These are phyloP conservation scores for Pogonomyrmex barbatus DNA, from an alignment of 1,140 invertebrate species.

Conservation along the genomic window DNA sequence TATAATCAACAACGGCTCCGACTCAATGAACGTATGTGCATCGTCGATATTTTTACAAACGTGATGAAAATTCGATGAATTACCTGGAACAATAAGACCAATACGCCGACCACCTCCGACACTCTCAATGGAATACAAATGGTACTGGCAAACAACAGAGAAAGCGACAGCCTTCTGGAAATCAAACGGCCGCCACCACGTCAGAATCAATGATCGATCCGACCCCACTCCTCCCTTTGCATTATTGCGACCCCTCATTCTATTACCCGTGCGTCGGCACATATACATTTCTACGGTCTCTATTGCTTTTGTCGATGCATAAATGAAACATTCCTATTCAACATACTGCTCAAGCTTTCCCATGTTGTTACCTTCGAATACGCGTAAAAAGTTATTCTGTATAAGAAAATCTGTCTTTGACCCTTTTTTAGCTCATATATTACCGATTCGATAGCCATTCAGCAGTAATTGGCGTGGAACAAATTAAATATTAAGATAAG, in stretches of 20 bases:
- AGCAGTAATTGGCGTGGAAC: background rate
- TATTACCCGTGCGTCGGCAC: constrained; percentile 45
- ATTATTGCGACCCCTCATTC: constrained; percentile 47
- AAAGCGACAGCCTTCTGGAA: constrained; percentile 46
- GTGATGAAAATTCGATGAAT: constrained; percentile 45
- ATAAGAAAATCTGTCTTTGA: background rate
- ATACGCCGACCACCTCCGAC: constrained; percentile 53
- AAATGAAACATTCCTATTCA: constrained; percentile 59
- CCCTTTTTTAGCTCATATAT: background rate
- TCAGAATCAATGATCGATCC: constrained; percentile 54
- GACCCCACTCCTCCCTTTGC: constrained; percentile 50
- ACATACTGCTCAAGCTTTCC: background rate
- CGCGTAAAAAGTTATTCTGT: background rate
- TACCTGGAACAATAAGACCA: constrained; percentile 59
- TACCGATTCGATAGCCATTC: background rate
- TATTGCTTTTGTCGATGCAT: constrained; percentile 55
- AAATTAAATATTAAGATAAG: background rate
- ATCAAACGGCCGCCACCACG: constrained; percentile 16
- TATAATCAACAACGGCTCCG: background rate
- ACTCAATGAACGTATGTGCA: background rate
- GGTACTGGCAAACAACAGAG: constrained; percentile 54
- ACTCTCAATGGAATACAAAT: constrained; percentile 62
- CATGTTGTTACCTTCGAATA: background rate
- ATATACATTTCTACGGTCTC: constrained; percentile 50
- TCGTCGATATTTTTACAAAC: constrained; percentile 53